These are phyloP conservation scores for Antheraea mylitta DNA, from an alignment of 1,140 invertebrate species.

Conservation along the genomic window DNA sequence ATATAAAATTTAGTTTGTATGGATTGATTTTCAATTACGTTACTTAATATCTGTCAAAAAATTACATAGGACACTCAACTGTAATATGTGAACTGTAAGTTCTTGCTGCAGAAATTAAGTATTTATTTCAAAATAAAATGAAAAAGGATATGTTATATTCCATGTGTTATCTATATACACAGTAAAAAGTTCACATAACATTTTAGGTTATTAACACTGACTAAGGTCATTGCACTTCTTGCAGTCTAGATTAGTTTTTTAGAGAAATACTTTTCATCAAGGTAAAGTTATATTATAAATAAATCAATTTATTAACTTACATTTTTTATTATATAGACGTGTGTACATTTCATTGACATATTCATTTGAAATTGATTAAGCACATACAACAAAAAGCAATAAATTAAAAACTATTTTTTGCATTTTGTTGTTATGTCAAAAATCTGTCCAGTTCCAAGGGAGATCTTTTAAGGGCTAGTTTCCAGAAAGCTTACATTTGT, in stretches of 20 bases:
- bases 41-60: neutral
- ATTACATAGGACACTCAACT: neutral
- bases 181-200: constrained; percentile 4
- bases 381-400: too few species aligned
- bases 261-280: neutral
- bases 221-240: constrained; percentile 29
- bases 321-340: too few species aligned
- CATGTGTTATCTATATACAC: neutral
- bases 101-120: neutral
- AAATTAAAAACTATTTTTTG: too few species aligned
- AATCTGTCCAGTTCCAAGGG: too few species aligned
- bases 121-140: neutral
- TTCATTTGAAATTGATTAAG: too few species aligned
- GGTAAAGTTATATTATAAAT: too few species aligned
- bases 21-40: too few species aligned
- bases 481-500: too few species aligned
- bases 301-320: too few species aligned
- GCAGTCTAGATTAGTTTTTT: neutral
- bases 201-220: constrained; percentile 29
- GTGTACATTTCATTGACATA: too few species aligned
- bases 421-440: too few species aligned
- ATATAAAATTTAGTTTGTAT: neutral
- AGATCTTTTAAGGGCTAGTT: too few species aligned
- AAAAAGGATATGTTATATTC: neutral
- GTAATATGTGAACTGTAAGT: neutral